phyloP scores from a whole-genome alignment of 2,113 vertebrate genomes.

The Thamnaconus septentrionalis region DNA sequence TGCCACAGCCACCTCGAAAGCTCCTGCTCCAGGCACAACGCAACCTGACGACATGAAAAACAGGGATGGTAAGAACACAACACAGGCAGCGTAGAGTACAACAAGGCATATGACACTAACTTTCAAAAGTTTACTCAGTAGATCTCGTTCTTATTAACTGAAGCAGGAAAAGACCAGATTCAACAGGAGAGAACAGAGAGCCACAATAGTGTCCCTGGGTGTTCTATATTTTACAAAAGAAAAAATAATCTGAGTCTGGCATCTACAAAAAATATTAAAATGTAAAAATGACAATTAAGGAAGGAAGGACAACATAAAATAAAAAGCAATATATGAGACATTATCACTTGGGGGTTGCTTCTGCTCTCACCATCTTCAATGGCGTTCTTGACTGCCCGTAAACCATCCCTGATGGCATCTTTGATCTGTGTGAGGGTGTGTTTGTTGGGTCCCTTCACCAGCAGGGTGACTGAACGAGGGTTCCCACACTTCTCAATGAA shows the following conservation, averaged over 20 bases:
- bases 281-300: background rate
- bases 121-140: background rate
- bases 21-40: conserved; percentile 88
- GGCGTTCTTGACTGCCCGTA: conserved; percentile 96
- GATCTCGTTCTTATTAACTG: conserved; percentile 63
- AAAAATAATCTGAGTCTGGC: background rate
- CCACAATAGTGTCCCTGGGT: background rate
- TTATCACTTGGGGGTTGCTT: background rate
- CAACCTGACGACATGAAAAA: conserved; percentile 74
- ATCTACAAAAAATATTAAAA: background rate
- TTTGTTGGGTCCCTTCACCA: conserved; percentile 95
- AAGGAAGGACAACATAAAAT: too few species aligned
- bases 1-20: conserved; percentile 90
- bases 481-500: conserved; percentile 94
- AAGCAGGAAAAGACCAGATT: conserved; percentile 70
- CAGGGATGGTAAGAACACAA: conserved; percentile 1
- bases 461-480: conserved; percentile 91
- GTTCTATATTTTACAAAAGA: background rate
- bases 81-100: too few species aligned
- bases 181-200: conserved; percentile 4
- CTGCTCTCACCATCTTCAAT: conserved; percentile 87
- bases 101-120: background rate
- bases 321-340: too few species aligned
- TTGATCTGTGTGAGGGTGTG: conserved; percentile 96
- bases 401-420: conserved; percentile 91